Evolutionary conservation across 2,797 vertebrate species (phyloP).

Genomic region (Cynodonichthys magdalenae): DNA sequence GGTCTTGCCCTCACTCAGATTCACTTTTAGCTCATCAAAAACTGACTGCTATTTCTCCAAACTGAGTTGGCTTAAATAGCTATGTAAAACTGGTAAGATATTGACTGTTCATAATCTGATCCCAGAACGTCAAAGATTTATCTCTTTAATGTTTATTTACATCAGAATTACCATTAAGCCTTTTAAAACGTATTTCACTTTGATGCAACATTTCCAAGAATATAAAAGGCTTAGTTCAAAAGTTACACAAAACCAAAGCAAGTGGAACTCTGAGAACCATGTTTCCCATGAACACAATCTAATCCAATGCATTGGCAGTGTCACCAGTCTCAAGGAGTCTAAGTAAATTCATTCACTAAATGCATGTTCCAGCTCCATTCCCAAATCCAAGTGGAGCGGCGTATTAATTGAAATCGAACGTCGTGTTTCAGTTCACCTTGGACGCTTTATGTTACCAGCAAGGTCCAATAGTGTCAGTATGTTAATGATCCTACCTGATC

Average conservation of each 20-base stretch:
- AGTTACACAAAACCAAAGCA: constrained; percentile 61
- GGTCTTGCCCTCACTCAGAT: too few species aligned
- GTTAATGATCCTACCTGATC: constrained; percentile 72
- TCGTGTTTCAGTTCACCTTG: constrained; percentile 70
- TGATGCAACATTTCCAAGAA: constrained; percentile 29
- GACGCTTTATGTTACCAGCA: constrained; percentile 58
- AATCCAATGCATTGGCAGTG: constrained; percentile 79
- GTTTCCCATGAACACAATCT: constrained; percentile 64
- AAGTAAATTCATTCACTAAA: constrained; percentile 68
- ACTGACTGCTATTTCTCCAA: too few species aligned
- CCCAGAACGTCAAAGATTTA: too few species aligned
- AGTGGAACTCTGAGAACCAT: constrained; percentile 24
- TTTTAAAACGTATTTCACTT: constrained; percentile 16
- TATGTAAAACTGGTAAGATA: too few species aligned
- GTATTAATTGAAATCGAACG: constrained; percentile 79
- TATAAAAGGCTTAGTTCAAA: constrained; percentile 50
- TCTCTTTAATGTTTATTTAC: constrained; percentile 1
- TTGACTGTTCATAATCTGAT: too few species aligned
- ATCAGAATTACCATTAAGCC: constrained; percentile 5
- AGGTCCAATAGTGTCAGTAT: constrained; percentile 66
- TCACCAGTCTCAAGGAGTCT: constrained; percentile 76
- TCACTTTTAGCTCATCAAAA: too few species aligned
- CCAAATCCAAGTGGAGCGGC: constrained; percentile 72
- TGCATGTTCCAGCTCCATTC: constrained; percentile 61
- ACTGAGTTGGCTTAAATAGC: too few species aligned